These are phyloP conservation scores for Percina caprodes DNA, from an alignment of 2,113 vertebrate genomes.

Conservation along the genomic window DNA sequence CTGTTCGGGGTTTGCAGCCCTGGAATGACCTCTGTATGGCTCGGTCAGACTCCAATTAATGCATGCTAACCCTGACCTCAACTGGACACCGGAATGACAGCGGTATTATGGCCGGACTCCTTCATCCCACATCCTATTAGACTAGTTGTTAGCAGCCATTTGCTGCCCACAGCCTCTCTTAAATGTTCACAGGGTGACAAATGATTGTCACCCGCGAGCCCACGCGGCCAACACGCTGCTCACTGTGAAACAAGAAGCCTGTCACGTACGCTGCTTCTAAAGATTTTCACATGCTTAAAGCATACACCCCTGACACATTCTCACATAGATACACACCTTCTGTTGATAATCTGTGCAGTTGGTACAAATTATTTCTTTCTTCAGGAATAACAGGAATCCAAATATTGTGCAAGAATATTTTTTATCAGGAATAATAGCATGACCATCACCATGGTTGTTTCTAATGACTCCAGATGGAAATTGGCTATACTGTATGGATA, in stretches of 20 bases:
- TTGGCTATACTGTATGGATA: neutral
- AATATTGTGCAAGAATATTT: neutral
- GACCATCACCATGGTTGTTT: neutral
- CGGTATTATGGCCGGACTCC: conserved; percentile 29
- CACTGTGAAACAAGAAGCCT: conserved; percentile 48
- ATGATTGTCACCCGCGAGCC: conserved; percentile 54
- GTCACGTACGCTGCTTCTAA: conserved; percentile 40
- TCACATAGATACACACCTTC: conserved; percentile 3
- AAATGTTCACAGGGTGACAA: conserved; percentile 51
- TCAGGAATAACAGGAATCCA: neutral
- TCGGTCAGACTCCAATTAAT: conserved; percentile 50
- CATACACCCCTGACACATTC: neutral
- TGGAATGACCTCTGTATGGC: conserved; percentile 39
- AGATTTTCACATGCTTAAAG: conserved; percentile 42
- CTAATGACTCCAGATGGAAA: neutral
- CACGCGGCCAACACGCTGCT: conserved; percentile 20
- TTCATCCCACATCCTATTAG: conserved; percentile 51
- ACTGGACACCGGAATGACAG: conserved; percentile 49
- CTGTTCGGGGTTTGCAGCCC: conserved; percentile 50
- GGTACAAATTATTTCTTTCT: neutral
- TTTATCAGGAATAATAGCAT: neutral
- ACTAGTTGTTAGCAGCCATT: conserved; percentile 64
- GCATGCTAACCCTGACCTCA: conserved; percentile 69
- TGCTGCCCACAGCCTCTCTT: conserved; percentile 58
- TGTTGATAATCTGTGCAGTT: neutral